Evolutionary conservation across 2,888 invertebrate species (phyloP), one percentile per base, ranked within the genome.

Genomic region (Merodon equestris): DNA sequence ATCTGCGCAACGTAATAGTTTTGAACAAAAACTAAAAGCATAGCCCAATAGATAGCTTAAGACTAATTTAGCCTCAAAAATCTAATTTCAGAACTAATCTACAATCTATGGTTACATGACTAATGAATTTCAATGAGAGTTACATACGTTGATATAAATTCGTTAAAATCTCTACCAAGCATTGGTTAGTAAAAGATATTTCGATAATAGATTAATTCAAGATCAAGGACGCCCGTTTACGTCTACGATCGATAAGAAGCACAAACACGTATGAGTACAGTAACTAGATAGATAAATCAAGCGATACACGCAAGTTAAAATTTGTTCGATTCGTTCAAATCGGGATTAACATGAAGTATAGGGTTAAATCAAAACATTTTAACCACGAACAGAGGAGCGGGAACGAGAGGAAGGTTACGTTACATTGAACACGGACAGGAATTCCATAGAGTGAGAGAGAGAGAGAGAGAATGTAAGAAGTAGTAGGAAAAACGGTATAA

Each of bases 271-370:
- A 27, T 27, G 27, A 27, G 27, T 27, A 27, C 27, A 7, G 27
- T n/a, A n/a, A n/a, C n/a, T n/a, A 7, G 27, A 27, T 7, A 27
- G 27, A 27, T 67, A 72, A 51, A 77, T 72, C 77, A 72, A 77
- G 63, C 77, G 70, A 67, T 77, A 77, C 72, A 77, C 77, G 77
- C 77, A 72, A 77, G 63, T 72, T 72, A 68, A 63, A 72, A 48
- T 72, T 72, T 72, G 56, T 58, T 48, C 45, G 57, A 48, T 54
- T 60, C 44, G 63, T 50, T 63, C 14, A 7, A 18, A 44, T 7
- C 27, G 27, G 27, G 27, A 27, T 27, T 27, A 27, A 7, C 27
- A 9, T 40, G 38, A 27, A 10, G 15, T 38, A 17, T n/a, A 12
- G 60, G 72, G 71, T 77, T 77, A 77, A 72, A 67, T 45, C 15